Evolutionary conservation across 2,888 invertebrate genomes (phyloP).

Genomic region (Reticulitermes lucifugus): DNA sequence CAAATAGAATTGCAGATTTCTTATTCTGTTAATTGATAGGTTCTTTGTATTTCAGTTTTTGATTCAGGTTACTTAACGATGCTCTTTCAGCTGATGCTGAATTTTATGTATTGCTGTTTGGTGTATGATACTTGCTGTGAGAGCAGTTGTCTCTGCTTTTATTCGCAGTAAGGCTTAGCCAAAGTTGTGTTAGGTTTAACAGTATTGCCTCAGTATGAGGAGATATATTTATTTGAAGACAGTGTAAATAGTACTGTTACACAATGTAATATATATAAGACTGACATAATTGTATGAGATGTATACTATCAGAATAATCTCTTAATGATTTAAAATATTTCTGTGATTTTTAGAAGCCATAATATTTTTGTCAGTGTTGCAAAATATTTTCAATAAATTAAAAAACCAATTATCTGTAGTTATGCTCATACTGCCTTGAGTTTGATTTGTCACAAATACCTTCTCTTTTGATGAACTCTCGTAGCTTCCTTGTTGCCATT

Average conservation of each 20-base stretch:
- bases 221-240: background rate
- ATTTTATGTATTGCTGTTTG: background rate
- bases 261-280: conserved; percentile 5
- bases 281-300: background rate
- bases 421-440: no score
- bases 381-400: conserved; percentile 11
- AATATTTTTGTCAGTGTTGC: background rate
- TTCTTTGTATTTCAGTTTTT: background rate
- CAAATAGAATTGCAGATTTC: no score
- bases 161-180: background rate
- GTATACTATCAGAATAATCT: background rate
- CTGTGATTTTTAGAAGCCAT: conserved; percentile 18
- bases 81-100: no score
- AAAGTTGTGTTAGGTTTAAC: background rate
- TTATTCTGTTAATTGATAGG: no score
- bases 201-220: conserved; percentile 31
- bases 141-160: background rate
- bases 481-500: no score
- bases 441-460: no score
- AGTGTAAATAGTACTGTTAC: background rate
- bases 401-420: background rate
- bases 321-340: background rate
- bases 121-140: background rate
- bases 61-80: no score
- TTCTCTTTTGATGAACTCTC: no score